phyloP scores from a whole-genome alignment of 1,140 invertebrate species.

The Elymnias hypermnestra region DNA sequence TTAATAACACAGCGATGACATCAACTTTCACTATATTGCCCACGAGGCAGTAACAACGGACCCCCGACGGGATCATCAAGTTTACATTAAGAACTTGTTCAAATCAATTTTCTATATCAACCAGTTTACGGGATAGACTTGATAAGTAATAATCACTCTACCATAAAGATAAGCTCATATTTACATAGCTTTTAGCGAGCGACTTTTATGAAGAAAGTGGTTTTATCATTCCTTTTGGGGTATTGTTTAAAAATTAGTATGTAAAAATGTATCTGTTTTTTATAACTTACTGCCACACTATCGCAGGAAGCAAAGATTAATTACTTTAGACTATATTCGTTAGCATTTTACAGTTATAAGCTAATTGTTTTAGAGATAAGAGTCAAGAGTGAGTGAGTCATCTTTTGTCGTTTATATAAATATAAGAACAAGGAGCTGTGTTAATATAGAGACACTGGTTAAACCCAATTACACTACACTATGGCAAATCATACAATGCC shows the following conservation, averaged over 20 bases:
- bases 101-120: slow-evolving; percentile 1
- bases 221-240: neutral
- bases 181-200: slow-evolving; percentile 17
- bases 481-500: too few relatives aligned
- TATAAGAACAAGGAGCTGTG: too few relatives aligned
- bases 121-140: slow-evolving; percentile 7
- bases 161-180: slow-evolving; percentile 4
- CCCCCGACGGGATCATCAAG: neutral
- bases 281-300: too few relatives aligned
- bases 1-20: slow-evolving; percentile 24
- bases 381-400: too few relatives aligned
- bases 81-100: neutral
- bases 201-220: slow-evolving; percentile 8
- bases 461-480: too few relatives aligned
- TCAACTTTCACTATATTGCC: slow-evolving; percentile 34
- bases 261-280: too few relatives aligned
- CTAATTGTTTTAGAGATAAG: too few relatives aligned
- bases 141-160: slow-evolving; percentile 19
- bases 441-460: too few relatives aligned
- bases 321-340: too few relatives aligned
- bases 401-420: too few relatives aligned
- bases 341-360: too few relatives aligned
- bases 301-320: too few relatives aligned
- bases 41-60: neutral
- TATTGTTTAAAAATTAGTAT: neutral